phyloP scores from a whole-genome alignment of 2,797 vertebrate genomes.

The Mareca penelope region DNA sequence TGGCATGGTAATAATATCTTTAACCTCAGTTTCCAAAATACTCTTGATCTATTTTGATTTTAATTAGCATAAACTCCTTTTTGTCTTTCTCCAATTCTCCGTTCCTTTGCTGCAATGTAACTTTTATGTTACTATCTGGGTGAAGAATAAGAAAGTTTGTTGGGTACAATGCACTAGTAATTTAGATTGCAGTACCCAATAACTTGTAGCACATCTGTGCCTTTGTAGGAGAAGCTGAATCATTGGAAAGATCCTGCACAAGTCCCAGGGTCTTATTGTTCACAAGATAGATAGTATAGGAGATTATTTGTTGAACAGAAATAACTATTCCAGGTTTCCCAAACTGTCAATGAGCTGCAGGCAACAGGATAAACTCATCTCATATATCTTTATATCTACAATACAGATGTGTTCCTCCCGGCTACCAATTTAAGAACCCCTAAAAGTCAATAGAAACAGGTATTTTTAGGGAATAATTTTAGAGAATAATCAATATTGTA shows the following conservation, averaged over 20 bases:
- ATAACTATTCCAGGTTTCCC: not conserved
- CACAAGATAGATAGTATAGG: not conserved
- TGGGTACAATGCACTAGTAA: not conserved
- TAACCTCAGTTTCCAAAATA: not conserved
- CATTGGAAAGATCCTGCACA: not conserved
- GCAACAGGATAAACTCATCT: not conserved
- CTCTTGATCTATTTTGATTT: not conserved
- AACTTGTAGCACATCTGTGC: not conserved
- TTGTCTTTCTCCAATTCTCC: not conserved
- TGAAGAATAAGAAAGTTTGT: not conserved
- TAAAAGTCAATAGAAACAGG: accelerated
- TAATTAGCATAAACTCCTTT: not conserved
- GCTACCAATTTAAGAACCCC: not conserved
- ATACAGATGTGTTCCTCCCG: not conserved
- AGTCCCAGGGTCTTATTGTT: accelerated
- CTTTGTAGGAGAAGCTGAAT: not conserved
- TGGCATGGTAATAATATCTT: not conserved
- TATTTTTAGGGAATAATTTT: not conserved
- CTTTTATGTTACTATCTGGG: not conserved
- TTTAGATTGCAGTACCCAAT: not conserved
- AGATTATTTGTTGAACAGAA: not conserved
- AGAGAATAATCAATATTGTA: not conserved
- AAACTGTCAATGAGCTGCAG: not conserved
- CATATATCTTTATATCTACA: not conserved
- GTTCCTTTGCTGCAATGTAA: not conserved